A percentile compares a stretch with the other conserved stretches of the same genome.
These are phyloP conservation scores for Aegypius monachus DNA, from an alignment of 2,113 vertebrate species.

Conservation along the genomic window DNA sequence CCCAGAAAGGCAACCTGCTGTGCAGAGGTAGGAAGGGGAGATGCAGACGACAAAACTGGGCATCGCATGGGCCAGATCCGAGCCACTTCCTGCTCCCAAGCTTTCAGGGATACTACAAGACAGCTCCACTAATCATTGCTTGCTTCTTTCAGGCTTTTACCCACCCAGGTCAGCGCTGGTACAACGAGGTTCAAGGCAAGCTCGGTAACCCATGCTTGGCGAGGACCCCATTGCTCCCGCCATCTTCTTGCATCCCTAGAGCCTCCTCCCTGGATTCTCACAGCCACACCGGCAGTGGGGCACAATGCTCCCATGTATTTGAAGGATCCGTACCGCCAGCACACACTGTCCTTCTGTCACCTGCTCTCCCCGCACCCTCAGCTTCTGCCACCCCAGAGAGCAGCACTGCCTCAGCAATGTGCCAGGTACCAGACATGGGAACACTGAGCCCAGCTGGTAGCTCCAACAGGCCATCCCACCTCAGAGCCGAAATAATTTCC, in stretches of 20 bases:
- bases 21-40: neutral
- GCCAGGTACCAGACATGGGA: neutral
- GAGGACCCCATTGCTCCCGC: neutral
- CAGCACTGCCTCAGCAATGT: neutral
- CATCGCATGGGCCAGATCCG: neutral
- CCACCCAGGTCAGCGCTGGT: rapidly evolving
- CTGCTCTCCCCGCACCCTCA: neutral
- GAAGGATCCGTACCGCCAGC: neutral
- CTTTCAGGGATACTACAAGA: neutral
- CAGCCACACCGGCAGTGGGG: rapidly evolving
- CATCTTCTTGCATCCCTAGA: neutral
- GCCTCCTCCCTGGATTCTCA: neutral
- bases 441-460: neutral
- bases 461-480: neutral
- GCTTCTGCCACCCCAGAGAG: neutral
- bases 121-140: neutral
- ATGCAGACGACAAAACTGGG: neutral
- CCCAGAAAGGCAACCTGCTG: neutral
- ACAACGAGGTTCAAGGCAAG: neutral
- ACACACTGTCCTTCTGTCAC: neutral
- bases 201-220: neutral
- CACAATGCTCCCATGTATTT: rapidly evolving
- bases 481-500: neutral
- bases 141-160: neutral
- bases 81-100: neutral